Evolutionary conservation across 2,888 invertebrate genomes (phyloP).

Genomic region (Hypselothyrea guttata): DNA sequence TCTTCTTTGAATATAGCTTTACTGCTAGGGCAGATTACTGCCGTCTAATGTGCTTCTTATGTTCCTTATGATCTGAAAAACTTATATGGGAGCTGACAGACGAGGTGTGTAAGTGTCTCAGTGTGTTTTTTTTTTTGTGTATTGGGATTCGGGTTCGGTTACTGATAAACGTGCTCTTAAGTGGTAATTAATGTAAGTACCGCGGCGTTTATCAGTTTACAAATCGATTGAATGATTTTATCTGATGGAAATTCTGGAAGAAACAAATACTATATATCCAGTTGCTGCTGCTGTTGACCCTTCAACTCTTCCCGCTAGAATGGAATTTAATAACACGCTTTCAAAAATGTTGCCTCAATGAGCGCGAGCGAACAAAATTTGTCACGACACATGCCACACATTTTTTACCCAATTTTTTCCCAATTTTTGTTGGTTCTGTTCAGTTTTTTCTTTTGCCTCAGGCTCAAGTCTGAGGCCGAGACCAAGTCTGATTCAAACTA

Average conservation of each 20-base stretch:
- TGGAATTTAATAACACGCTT: constrained; percentile 76
- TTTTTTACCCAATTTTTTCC: constrained; percentile 29
- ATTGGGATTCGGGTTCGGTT: constrained; percentile 20
- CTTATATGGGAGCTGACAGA: constrained; percentile 75
- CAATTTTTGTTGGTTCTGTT: constrained; percentile 10
- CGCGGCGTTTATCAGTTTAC: constrained; percentile 65
- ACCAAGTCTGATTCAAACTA: constrained; percentile 34
- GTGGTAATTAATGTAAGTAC: constrained; percentile 79
- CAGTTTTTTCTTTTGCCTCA: constrained; percentile 3
- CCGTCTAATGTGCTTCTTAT: constrained; percentile 79
- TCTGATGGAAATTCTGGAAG: constrained; percentile 44
- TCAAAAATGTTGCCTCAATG: constrained; percentile 73
- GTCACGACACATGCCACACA: constrained; percentile 77
- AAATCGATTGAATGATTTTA: constrained; percentile 68
- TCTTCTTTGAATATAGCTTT: neutral
- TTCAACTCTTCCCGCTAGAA: constrained; percentile 11
- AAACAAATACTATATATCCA: neutral
- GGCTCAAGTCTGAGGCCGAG: constrained; percentile 25
- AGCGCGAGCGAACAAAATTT: constrained; percentile 71
- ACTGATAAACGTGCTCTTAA: constrained; percentile 52
- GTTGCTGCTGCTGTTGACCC: constrained; percentile 28
- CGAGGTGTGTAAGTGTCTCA: constrained; percentile 78
- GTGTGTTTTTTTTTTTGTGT: neutral
- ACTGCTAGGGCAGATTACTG: constrained; percentile 41
- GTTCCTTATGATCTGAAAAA: constrained; percentile 59